Percentiles rank a stretch among this genome's conserved stretches.
phyloP scores from a whole-genome alignment of 2,888 invertebrate species.

The Iphiclides podalirius region DNA sequence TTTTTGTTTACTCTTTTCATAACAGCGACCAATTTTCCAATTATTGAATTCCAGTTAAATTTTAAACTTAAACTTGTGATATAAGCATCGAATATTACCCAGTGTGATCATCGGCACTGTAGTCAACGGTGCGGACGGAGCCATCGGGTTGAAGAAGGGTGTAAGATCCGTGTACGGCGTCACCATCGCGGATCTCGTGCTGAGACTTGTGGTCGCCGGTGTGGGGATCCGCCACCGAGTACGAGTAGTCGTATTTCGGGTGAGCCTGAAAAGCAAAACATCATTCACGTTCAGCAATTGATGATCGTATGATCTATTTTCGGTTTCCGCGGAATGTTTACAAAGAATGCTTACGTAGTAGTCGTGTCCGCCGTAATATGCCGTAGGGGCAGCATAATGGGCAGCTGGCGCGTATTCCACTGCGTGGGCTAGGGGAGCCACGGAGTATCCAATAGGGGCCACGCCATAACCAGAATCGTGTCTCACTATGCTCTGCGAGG shows the following conservation, averaged over 20 bases:
- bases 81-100: slow-evolving; percentile 53
- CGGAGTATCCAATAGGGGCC: slow-evolving; percentile 11
- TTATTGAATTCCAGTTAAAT: no score
- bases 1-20: no score
- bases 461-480: slow-evolving; percentile 40
- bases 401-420: slow-evolving; percentile 26
- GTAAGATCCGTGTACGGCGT: slow-evolving; percentile 76
- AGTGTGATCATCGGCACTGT: slow-evolving; percentile 51
- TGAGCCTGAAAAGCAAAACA: slow-evolving; percentile 33
- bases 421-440: slow-evolving; percentile 37
- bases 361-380: slow-evolving; percentile 37
- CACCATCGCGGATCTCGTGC: slow-evolving; percentile 61
- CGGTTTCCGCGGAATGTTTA: no score
- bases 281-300: slow-evolving; percentile 30
- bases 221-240: slow-evolving; percentile 67
- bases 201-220: slow-evolving; percentile 72
- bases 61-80: no score
- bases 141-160: slow-evolving; percentile 67
- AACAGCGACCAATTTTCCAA: no score
- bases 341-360: slow-evolving; percentile 34
- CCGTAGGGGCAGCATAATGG: slow-evolving; percentile 35
- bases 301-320: no score
- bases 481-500: slow-evolving; percentile 49
- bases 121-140: slow-evolving; percentile 65
- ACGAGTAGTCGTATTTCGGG: slow-evolving; percentile 54